Base-by-base conservation (phyloP, 1,140 invertebrate species). In the Platyura marginata region DNA sequence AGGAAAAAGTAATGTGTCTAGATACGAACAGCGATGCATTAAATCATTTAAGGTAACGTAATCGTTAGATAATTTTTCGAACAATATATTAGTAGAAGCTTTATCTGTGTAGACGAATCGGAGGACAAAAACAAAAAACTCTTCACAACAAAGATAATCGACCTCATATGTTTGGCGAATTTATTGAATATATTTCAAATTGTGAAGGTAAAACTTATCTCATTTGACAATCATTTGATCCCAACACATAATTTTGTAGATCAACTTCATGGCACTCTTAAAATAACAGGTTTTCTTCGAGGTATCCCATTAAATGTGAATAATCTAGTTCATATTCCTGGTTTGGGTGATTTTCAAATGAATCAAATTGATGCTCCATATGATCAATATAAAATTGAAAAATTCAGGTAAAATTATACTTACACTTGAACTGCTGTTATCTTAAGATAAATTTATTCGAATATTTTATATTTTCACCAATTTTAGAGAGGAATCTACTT, bases 341-440 rank as follows among this genome's bases (percentile, higher is more conserved):
- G 88, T 0, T 74, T 88, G 55, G 92, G 90, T 33, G 84, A 94
- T 56, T 97, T 82, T 61, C 91, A 95, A 68, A 77, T 97, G 72
- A 67, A 64, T 3, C 74, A 79, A 57, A 88, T 96, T 48, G 77
- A 81, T 65, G 69, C 72, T 1, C 57, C 69, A 1, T 60, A 64
- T 43, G 86, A 94, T 70, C 85, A 84, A 3, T 74, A 81, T 63
- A 71, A 75, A 43, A 52, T 83, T n/a, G 69, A 70, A 46, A 66
- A 68, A 45, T 63, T 54, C 2, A 68, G 63, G 44, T 63, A 56
- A 34, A n/a, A 18, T n/a, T n/a, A n/a, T n/a, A n/a, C n/a, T n/a
- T n/a, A n/a, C n/a, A n/a, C n/a, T n/a, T n/a, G n/a, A n/a, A n/a
- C n/a, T n/a, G n/a, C n/a, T n/a, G n/a, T n/a, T n/a, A n/a, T n/a